These are phyloP conservation scores for Prietella phreatophila DNA, from an alignment of 2,113 vertebrate species.

Conservation along the genomic window DNA sequence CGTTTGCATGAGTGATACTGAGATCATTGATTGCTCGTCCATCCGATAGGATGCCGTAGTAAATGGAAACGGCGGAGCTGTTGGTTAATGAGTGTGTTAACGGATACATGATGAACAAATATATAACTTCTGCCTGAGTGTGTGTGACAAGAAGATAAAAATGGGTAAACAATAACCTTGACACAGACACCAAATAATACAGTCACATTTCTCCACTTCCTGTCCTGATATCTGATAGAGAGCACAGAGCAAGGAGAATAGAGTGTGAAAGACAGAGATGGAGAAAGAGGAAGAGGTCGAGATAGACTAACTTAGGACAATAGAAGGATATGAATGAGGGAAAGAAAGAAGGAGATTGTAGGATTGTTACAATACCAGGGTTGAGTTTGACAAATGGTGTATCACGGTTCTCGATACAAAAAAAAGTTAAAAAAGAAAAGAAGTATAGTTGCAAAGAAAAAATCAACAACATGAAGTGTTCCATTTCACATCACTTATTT, in stretches of 20 bases:
- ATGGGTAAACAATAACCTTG: conserved; percentile 12
- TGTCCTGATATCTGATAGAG: background rate
- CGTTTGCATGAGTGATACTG: background rate
- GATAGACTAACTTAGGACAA: too few relatives aligned
- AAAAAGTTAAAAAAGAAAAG: too few relatives aligned
- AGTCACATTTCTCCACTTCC: background rate
- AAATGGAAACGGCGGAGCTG: background rate
- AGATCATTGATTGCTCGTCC: background rate
- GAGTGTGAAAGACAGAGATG: background rate
- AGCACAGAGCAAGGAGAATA: background rate
- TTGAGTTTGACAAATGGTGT: background rate
- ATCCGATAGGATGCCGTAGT: background rate
- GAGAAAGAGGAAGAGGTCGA: background rate
- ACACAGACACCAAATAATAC: conserved; percentile 12
- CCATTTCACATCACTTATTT: too few relatives aligned
- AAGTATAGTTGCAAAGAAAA: too few relatives aligned
- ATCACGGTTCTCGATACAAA: background rate
- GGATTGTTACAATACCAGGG: background rate
- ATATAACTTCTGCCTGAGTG: background rate
- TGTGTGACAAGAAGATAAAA: conserved; percentile 5
- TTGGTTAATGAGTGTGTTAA: background rate
- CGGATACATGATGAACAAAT: background rate
- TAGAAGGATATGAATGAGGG: background rate
- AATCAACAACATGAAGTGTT: background rate
- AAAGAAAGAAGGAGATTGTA: background rate